phyloP scores from a whole-genome alignment of 1,140 invertebrate species.

The Drosophila erecta region DNA sequence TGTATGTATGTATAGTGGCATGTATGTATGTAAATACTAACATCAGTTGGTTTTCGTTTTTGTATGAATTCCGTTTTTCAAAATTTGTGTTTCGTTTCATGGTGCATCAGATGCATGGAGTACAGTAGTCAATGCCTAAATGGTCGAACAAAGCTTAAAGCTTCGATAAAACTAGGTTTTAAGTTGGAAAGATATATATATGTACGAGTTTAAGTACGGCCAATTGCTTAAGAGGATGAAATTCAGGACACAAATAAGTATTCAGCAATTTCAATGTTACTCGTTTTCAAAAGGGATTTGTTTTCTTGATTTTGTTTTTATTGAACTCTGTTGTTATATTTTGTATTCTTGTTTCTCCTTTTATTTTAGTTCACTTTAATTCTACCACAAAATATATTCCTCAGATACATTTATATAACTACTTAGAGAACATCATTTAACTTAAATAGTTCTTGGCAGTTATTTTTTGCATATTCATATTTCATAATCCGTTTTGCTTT shows the following conservation, averaged over 20 bases:
- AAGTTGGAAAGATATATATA: constrained; percentile 31
- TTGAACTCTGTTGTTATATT: constrained; percentile 29
- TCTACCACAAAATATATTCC: constrained; percentile 65
- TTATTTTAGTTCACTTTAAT: constrained; percentile 42
- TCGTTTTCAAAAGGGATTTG: constrained; percentile 18
- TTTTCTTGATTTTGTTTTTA: constrained; percentile 14
- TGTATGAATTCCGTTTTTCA: constrained; percentile 24
- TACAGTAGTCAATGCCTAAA: constrained; percentile 50
- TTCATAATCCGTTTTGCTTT: constrained; percentile 47
- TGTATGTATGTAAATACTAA: constrained; percentile 55
- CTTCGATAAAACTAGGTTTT: constrained; percentile 36
- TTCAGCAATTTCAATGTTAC: constrained; percentile 26
- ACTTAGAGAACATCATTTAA: constrained; percentile 78
- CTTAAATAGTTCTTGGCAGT: constrained; percentile 81
- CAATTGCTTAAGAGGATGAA: constrained; percentile 26
- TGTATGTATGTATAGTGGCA: constrained; percentile 44
- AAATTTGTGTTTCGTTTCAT: constrained; percentile 49
- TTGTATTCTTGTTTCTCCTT: constrained; percentile 18
- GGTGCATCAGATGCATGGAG: constrained; percentile 52
- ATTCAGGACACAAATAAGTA: constrained; percentile 16
- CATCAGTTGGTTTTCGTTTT: constrained; percentile 16
- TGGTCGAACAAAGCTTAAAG: constrained; percentile 49
- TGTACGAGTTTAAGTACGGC: constrained; percentile 31
- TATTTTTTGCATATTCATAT: constrained; percentile 68
- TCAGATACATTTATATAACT: constrained; percentile 63